Conservation (phyloP, 2,888 invertebrate species). For the Spodoptera picta region DNA sequence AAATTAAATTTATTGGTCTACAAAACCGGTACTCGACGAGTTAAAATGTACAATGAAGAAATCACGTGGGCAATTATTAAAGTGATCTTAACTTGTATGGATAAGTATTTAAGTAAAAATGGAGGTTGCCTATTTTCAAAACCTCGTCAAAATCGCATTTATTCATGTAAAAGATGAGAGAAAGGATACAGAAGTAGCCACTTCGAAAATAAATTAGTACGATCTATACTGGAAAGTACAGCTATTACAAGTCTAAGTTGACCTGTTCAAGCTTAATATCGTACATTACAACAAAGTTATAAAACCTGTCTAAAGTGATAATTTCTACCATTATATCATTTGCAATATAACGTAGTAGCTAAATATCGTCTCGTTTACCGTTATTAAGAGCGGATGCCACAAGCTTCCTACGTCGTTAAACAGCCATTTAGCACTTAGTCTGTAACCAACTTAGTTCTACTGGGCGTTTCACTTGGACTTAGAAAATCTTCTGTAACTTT, state of each 20-base stretch:
- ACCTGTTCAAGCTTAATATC: not conserved
- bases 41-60: not conserved
- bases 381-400: slow-evolving; percentile 45
- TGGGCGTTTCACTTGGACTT: slow-evolving; percentile 26
- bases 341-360: slow-evolving; percentile 41
- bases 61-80: too few relatives aligned
- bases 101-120: too few relatives aligned
- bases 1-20: too few relatives aligned
- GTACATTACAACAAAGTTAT: slow-evolving; percentile 17
- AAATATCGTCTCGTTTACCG: slow-evolving; percentile 39
- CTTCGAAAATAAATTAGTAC: too few relatives aligned
- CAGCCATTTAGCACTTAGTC: slow-evolving; percentile 34
- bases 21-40: too few relatives aligned
- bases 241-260: too few relatives aligned
- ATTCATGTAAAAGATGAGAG: too few relatives aligned
- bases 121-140: too few relatives aligned
- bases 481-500: slow-evolving; percentile 28
- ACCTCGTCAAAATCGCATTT: too few relatives aligned
- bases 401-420: slow-evolving; percentile 46
- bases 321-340: slow-evolving; percentile 42
- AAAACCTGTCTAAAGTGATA: slow-evolving; percentile 23
- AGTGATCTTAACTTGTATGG: too few relatives aligned
- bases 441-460: slow-evolving; percentile 43
- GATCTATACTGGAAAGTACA: too few relatives aligned
- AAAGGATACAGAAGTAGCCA: too few relatives aligned